phyloP scores from a whole-genome alignment of 2,888 invertebrate species.

The Lochmaea crataegi region DNA sequence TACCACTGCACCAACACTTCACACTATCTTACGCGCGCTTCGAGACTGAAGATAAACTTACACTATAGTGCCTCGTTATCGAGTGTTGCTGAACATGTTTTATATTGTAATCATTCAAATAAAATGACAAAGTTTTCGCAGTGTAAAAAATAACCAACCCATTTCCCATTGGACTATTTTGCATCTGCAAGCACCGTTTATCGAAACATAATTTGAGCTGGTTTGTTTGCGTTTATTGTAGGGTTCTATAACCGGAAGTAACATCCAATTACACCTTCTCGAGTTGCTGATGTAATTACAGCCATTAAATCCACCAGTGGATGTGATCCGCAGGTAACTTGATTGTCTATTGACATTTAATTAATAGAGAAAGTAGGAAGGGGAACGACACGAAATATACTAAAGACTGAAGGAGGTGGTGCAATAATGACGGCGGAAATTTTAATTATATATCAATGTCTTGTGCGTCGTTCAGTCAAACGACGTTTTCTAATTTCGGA shows the following conservation, averaged over 20 bases:
- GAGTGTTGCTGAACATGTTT: too few relatives aligned
- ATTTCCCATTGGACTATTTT: constrained; percentile 11
- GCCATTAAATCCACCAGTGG: constrained; percentile 24
- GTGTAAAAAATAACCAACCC: background rate
- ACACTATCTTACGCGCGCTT: too few relatives aligned
- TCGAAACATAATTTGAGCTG: constrained; percentile 38
- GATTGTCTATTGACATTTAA: constrained; percentile 28
- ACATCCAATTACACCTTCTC: constrained; percentile 39
- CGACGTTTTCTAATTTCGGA: background rate
- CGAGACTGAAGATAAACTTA: too few relatives aligned
- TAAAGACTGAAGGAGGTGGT: background rate
- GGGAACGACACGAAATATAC: background rate
- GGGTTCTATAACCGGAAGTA: constrained; percentile 29
- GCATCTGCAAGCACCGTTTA: constrained; percentile 34
- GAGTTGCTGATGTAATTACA: constrained; percentile 34
- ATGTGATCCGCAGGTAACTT: constrained; percentile 33
- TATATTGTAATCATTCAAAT: too few relatives aligned
- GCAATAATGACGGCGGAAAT: background rate
- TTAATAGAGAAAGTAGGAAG: constrained; percentile 9
- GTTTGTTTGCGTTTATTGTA: constrained; percentile 31
- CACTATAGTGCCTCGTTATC: too few relatives aligned
- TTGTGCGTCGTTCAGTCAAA: background rate
- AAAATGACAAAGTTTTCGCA: background rate
- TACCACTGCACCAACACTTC: too few relatives aligned
- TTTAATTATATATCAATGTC: constrained; percentile 12